Evolutionary conservation across 2,888 invertebrate genomes (phyloP).

Genomic region (Caenorhabditis wallacei): DNA sequence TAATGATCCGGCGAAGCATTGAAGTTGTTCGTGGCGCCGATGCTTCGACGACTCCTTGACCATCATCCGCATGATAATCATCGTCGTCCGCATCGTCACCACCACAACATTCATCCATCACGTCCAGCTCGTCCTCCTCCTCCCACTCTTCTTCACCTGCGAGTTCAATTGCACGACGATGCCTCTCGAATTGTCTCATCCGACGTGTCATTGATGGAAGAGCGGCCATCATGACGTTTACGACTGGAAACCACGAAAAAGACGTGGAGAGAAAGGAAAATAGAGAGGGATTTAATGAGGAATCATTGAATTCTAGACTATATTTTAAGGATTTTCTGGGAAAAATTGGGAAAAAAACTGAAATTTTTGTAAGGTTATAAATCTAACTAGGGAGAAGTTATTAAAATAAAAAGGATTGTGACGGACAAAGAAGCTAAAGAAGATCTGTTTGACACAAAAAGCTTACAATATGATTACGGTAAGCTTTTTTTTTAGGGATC

Average conservation of each 20-base stretch:
- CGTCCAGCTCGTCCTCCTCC: conserved; percentile 63
- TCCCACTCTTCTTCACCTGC: conserved; percentile 79
- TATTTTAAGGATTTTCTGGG: background rate
- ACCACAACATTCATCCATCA: conserved; percentile 43
- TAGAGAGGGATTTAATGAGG: background rate
- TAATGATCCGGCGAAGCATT: conserved; percentile 56
- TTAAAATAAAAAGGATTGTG: conserved; percentile 2
- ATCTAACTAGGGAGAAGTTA: conserved; percentile 26
- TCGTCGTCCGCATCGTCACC: conserved; percentile 66
- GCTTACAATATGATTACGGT: conserved; percentile 31
- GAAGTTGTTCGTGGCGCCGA: conserved; percentile 62
- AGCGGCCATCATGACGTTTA: conserved; percentile 83
- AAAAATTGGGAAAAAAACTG: background rate
- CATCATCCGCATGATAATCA: conserved; percentile 61
- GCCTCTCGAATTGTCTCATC: conserved; percentile 81
- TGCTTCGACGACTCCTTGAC: conserved; percentile 54
- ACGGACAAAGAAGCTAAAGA: background rate
- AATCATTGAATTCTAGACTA: background rate
- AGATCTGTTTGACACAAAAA: conserved; percentile 19
- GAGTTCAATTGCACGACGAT: conserved; percentile 79
- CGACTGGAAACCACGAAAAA: conserved; percentile 74
- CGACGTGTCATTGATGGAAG: conserved; percentile 81
- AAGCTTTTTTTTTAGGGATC: too few relatives aligned
- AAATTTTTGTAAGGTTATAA: background rate
- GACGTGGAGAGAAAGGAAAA: conserved; percentile 11